These are phyloP conservation scores for Andrena trimmerana DNA, from an alignment of 2,888 invertebrate species.

Conservation along the genomic window DNA sequence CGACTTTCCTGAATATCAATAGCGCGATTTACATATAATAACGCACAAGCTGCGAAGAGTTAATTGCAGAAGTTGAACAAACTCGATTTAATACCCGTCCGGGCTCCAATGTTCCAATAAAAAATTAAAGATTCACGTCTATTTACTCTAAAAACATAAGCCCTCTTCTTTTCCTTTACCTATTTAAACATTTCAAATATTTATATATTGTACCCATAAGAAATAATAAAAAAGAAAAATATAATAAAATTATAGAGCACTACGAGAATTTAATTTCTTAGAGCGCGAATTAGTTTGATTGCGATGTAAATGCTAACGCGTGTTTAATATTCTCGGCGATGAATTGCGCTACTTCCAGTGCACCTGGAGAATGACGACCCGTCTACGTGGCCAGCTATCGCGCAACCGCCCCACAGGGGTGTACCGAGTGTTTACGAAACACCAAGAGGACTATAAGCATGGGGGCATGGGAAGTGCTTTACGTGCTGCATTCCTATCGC, in stretches of 20 bases:
- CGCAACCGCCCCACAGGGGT: slow-evolving; percentile 31
- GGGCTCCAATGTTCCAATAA: not conserved
- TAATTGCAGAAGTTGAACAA: not conserved
- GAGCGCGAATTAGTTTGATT: not conserved
- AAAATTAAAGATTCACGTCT: not conserved
- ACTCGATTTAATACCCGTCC: not conserved
- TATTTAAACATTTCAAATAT: not conserved
- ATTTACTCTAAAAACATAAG: not conserved
- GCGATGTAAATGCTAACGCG: slow-evolving; percentile 1
- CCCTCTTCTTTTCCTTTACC: not conserved
- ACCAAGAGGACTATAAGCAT: slow-evolving; percentile 31
- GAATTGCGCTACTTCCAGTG: slow-evolving; percentile 47
- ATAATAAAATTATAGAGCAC: not conserved
- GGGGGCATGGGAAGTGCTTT: slow-evolving; percentile 56
- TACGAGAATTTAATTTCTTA: not conserved
- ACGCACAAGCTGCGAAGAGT: not conserved
- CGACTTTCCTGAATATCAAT: slow-evolving; percentile 44
- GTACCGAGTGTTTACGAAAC: slow-evolving; percentile 55
- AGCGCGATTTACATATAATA: not conserved
- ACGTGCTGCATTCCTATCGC: slow-evolving; percentile 74
- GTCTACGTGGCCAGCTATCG: not conserved
- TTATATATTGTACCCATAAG: not conserved
- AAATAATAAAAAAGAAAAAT: not conserved
- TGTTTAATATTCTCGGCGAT: slow-evolving; percentile 45
- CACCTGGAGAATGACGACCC: slow-evolving; percentile 30